Evolutionary conservation across 2,797 vertebrate genomes (phyloP).

Genomic region (Orestias chungarensis): DNA sequence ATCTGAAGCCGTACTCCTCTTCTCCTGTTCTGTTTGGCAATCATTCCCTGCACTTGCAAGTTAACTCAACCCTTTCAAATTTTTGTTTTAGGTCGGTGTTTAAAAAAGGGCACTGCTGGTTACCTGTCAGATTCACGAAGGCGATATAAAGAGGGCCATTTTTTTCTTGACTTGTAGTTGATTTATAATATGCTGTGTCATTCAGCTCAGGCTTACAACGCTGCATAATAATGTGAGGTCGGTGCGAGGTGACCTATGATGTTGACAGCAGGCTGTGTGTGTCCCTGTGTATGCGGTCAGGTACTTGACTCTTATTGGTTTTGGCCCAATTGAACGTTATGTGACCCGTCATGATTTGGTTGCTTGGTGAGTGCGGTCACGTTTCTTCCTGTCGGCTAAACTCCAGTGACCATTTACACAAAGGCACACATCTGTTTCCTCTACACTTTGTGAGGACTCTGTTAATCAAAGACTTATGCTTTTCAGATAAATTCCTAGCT

Average conservation of each 20-base stretch:
- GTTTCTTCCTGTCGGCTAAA: constrained; percentile 39
- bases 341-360: constrained; percentile 53
- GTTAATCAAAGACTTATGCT: not conserved
- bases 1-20: constrained; percentile 40
- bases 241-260: constrained; percentile 31
- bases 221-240: constrained; percentile 31
- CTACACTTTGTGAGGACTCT: not conserved
- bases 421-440: not conserved
- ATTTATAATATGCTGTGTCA: constrained; percentile 16
- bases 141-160: constrained; percentile 8
- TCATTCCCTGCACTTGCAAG: constrained; percentile 35
- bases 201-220: not conserved
- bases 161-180: constrained; percentile 8
- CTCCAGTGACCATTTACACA: constrained; percentile 27
- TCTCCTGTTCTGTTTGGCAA: constrained; percentile 44
- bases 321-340: constrained; percentile 51
- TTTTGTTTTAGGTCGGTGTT: constrained; percentile 6
- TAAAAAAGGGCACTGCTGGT: constrained; percentile 3
- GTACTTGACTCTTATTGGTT: constrained; percentile 44
- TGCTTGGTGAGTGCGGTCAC: constrained; percentile 49
- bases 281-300: constrained; percentile 24
- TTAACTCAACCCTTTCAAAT: constrained; percentile 45
- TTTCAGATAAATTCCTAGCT: not conserved
- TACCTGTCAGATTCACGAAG: not conserved
- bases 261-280: constrained; percentile 29